Percentiles rank a stretch among this genome's conserved stretches.
Evolutionary conservation across 2,888 invertebrate genomes (phyloP).

Genomic region (Mesoligia furuncula): DNA sequence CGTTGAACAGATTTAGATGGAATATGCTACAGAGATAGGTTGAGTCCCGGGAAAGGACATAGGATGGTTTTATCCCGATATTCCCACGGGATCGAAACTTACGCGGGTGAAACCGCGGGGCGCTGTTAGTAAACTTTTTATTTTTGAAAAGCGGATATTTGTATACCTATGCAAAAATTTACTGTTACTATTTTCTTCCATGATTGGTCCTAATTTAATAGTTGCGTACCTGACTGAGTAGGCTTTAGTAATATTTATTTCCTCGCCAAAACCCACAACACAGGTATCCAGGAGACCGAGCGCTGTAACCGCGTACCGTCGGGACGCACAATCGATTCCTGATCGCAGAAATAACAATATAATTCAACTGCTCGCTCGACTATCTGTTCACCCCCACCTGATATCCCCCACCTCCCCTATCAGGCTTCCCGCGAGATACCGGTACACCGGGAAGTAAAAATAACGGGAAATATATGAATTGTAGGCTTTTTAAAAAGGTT

Average conservation of each 20-base stretch:
- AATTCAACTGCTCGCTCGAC: slow-evolving; percentile 68
- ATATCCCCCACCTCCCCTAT: slow-evolving; percentile 37
- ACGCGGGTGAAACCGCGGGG: too few relatives aligned
- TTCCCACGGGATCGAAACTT: too few relatives aligned
- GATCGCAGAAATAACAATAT: slow-evolving; percentile 69
- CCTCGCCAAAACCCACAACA: neutral
- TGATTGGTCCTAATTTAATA: neutral
- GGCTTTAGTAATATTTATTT: slow-evolving; percentile 8
- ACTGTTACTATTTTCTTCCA: neutral
- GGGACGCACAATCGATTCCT: slow-evolving; percentile 64
- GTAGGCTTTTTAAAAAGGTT: slow-evolving; percentile 31
- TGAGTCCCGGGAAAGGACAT: too few relatives aligned
- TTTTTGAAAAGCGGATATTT: neutral
- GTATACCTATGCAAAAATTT: neutral
- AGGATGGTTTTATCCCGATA: too few relatives aligned
- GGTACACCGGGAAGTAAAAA: slow-evolving; percentile 59
- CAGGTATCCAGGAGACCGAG: slow-evolving; percentile 23
- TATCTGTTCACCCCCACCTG: slow-evolving; percentile 68
- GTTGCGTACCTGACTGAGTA: neutral
- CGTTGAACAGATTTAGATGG: too few relatives aligned
- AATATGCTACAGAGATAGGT: too few relatives aligned
- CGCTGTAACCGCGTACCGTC: slow-evolving; percentile 50
- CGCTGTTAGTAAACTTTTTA: neutral
- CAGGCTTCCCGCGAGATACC: slow-evolving; percentile 56
- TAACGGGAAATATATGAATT: slow-evolving; percentile 44